Base-by-base conservation (phyloP, 2,113 vertebrate genomes). In the Pampusana beccarii region DNA sequence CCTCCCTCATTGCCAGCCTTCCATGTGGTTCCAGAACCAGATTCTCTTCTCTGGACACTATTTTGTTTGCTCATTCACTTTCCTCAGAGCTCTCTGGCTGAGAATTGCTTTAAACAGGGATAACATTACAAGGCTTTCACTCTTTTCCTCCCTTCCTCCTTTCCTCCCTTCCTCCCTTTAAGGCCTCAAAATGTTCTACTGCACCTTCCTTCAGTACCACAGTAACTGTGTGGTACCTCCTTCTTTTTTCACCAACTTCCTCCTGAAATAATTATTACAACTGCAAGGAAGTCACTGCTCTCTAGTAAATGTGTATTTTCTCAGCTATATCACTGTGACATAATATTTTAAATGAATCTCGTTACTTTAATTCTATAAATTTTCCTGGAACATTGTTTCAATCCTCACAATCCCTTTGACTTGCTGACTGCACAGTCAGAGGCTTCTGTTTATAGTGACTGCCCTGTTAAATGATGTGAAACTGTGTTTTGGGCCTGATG, bases 21-120 rank as follows among this genome's bases (percentile, higher is more conserved):
- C 0, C 0, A 0, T 18, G 33, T 23, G 33, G 11, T 26, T 51
- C 48, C 48, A 84, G 31, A 57, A 77, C 15, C 19, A 58, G 11
- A 61, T 57, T 81, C 25, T 20, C 28, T 36, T 69, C 23, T 61
- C 36, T 19, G 38, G 48, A 51, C 10, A 12, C 6, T 34, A 13
- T 54, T 50, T 40, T 4, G 1, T 58, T 86, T 4, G 5, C 12
- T 46, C 51, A 10, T 31, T 19, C 3, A 0, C 23, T 57, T 33
- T 34, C 33, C 42, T 82, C 60, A 46, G 60, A 72, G 29, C 23
- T 75, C 60, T 67, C 13, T 19, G 67, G 60, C 16, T 81, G 36
- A 78, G 38, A 92, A 50, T 13, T 64, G 53, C 61, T 36, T 75
- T 79, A 33, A 70, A 56, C 8, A 62, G 44, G 13, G 21, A 46